Base-by-base conservation (phyloP, 2,113 vertebrate genomes). In the Prinia subflava region DNA sequence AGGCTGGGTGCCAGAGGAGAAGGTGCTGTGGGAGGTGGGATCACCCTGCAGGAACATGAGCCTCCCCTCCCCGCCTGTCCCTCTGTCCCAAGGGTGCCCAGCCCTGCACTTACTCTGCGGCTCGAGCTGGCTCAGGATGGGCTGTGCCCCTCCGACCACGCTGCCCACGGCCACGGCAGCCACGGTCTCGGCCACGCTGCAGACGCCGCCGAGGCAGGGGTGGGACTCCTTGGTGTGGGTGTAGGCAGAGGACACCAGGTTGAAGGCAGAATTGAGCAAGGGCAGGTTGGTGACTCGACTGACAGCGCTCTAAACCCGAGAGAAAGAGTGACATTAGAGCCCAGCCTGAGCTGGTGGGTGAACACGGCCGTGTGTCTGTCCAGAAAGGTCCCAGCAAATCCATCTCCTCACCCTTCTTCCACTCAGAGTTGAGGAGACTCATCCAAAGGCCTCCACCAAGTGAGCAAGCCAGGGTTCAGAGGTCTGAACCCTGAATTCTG, bases 41-140 rank as follows among this genome's bases (percentile, higher is more conserved):
- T 44, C 82, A 44, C 84, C 70, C 60, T 17, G 1, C 3, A 50
- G 27, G 35, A 33, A 17, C 25, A 3, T 0, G 8, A 9, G 16
- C 6, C 9, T 49, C 56, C 69, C 70, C 27, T 55, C 25, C 52
- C 71, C 13, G 2, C 25, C 64, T 33, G 1, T 4, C 65, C 47
- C 35, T 22, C 28, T 25, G 15, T 3, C 17, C 19, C 33, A 6
- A 17, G 53, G 65, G 15, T 15, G 10, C 3, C 18, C 44, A 21
- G 75, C 67, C 59, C 79, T 16, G 49, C 65, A 97, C 99, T 97
- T 86, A 99, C 99, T 97, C 84, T 99, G 99, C 6, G 99, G 98
- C 83, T 99, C 99, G 23, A 99, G 97, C 14, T 98, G 98, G 96
- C 98, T 96, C 77, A 99, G 85, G 46, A 99, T 93, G 52, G 99